Percentiles rank a stretch among this genome's conserved stretches.
Evolutionary conservation across 1,140 invertebrate genomes (phyloP).

Genomic region (Lepidurus arcticus): DNA sequence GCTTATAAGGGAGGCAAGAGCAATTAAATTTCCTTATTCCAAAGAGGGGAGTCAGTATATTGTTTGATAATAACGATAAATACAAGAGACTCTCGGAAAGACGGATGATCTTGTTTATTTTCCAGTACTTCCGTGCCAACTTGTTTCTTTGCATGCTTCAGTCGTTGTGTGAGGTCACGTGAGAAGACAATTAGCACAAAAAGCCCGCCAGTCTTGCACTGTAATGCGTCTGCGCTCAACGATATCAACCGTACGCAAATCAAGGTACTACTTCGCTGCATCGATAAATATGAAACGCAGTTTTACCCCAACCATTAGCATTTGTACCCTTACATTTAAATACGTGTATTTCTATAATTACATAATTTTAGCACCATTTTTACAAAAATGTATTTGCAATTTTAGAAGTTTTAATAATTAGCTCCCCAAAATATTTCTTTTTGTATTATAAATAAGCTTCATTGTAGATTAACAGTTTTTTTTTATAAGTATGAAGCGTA

Average conservation of each 20-base stretch:
- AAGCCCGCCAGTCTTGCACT: neutral
- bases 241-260: too few species aligned
- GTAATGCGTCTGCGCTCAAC: neutral
- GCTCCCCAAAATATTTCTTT: too few species aligned
- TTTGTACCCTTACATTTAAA: neutral
- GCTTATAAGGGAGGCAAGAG: neutral
- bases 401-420: too few species aligned
- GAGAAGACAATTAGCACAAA: neutral
- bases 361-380: neutral
- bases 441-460: too few species aligned
- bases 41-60: neutral
- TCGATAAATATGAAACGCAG: too few species aligned
- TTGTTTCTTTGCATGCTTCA: neutral
- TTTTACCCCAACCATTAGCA: neutral
- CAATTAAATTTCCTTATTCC: neutral
- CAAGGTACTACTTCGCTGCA: too few species aligned
- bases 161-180: neutral
- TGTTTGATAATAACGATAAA: neutral
- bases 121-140: slow-evolving; percentile 2
- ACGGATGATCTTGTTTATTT: neutral
- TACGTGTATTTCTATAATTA: neutral
- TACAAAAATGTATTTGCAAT: neutral
- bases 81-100: neutral
- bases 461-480: too few species aligned
- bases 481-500: too few species aligned